Base-by-base conservation (phyloP, 2,888 invertebrate species). In the Campoplex nolae region DNA sequence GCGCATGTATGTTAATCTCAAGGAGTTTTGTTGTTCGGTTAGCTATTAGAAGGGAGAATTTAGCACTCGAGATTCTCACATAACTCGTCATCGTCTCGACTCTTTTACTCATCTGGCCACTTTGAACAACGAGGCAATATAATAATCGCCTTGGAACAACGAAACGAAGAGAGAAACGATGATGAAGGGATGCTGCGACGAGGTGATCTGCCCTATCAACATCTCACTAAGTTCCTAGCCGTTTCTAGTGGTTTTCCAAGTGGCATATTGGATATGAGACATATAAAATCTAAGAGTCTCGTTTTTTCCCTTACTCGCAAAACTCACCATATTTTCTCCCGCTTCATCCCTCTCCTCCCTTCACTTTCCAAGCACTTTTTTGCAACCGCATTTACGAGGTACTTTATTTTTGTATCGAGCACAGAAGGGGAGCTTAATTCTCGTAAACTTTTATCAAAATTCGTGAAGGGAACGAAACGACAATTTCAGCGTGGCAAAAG, bases 131-230 rank as follows among this genome's bases (percentile, higher is more conserved):
- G 58, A 35, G 71, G 48, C 62, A 65, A 75, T 68, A 68, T 68
- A 68, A 75, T 68, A 76, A 82, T 42, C 71, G 45, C 8, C 45
- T 51, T 42, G 23, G 38, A 58, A 6, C 32, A 62, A 62, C 23
- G 23, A 58, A 23, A 65, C 11, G 23, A 28, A 7, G 73, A 71
- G 23, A 51, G 51, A 51, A 58, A 32, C 35, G 38, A 67, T 45
- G 16, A 35, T 88, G 89, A 85, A 87, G 75, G 65, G 75, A 67
- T 28, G 18, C 65, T 79, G 79, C 58, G 48, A 28, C 68, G 73
- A 58, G 86, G 84, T 89, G 92, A 92, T 93, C 93, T 94, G 94
- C 93, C 90, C 91, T 94, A 94, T 94, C 94, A 92, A 92, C 93
- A 94, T 94, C 94, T 92, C 82, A 58, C 38, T n/a, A n/a, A 88